Base-by-base conservation (phyloP, 2,888 invertebrate species). In the Drosophila glabriapex region DNA sequence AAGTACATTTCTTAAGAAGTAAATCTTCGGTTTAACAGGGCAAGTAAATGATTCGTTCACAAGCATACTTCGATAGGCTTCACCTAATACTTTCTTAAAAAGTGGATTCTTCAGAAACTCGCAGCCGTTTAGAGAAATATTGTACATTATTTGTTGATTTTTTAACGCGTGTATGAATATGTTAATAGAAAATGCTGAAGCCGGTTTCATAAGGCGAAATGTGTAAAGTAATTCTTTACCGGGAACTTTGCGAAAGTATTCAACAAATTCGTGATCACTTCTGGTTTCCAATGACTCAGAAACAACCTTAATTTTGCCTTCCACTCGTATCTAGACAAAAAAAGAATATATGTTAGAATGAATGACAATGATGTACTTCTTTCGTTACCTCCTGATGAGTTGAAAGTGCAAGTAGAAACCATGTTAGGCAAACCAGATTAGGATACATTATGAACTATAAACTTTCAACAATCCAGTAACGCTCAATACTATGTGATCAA, bases 251-350 rank as follows among this genome's bases (percentile, higher is more conserved):
- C 12, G 31, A 35, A 83, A 81, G 14, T 74, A 76, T 33, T 76
- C 69, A 19, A 83, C 80, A 46, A 54, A 61, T 25, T 83, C 54
- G 29, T 73, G 73, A 66, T 81, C 83, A 25, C 70, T 64, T 1
- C 31, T 29, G 14, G 80, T 80, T 29, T 73, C 49, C n/a, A 73
- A 22, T 7, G 76, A 62, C 12, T 70, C 50, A 14, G 68, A 1
- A 7, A 63, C 10, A 4, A 70, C 1, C 5, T 64, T 71, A 0
- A 43, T 0, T 41, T 56, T 68, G 25, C 43, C 39, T 19, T 19
- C 31, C 33, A 31, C 37, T 19, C 2, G 14, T 1, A 37, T 37
- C 82, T 78, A 19, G 39, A 3, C 4, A 14, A 2, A n/a, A 19
- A 14, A n/a, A 50, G 28, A 16, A 19, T 3, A 28, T 19, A 14